Conservation (phyloP, 2,113 vertebrate genomes). For the Dromaius novaehollandiae region DNA sequence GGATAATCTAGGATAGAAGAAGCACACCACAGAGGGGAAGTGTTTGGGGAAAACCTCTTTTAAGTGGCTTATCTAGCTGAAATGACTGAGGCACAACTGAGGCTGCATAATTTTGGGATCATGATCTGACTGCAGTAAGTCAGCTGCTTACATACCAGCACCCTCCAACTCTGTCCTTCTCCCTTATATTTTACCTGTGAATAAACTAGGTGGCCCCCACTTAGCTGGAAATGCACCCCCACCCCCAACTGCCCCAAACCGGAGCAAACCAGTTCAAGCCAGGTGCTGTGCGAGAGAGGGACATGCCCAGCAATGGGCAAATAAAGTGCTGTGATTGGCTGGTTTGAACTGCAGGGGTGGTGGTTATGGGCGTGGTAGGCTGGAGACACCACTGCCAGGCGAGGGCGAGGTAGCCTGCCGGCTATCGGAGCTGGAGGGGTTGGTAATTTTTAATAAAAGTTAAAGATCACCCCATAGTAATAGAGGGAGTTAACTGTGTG, state of each 20-base stretch:
- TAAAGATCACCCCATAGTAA: neutral
- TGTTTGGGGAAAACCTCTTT: neutral
- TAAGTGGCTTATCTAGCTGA: neutral
- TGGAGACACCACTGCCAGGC: too few relatives aligned
- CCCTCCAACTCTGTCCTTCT: neutral
- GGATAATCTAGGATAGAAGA: neutral
- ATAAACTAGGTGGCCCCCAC: neutral
- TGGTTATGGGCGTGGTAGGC: too few relatives aligned
- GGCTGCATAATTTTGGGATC: neutral
- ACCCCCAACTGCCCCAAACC: neutral
- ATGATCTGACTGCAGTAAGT: neutral
- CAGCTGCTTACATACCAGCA: neutral
- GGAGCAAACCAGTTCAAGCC: neutral
- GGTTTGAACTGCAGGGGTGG: neutral
- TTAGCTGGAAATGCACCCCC: neutral
- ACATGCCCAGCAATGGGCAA: neutral
- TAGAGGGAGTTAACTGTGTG: too few relatives aligned
- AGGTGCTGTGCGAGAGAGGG: too few relatives aligned
- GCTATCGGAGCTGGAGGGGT: neutral
- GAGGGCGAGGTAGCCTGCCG: too few relatives aligned
- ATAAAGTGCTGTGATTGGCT: neutral
- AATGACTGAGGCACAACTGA: neutral
- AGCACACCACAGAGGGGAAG: fast-evolving
- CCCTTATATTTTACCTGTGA: neutral
- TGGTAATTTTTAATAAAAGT: neutral